Evolutionary conservation across 2,113 vertebrate species (phyloP).

Genomic region (Ifrita kowaldi): DNA sequence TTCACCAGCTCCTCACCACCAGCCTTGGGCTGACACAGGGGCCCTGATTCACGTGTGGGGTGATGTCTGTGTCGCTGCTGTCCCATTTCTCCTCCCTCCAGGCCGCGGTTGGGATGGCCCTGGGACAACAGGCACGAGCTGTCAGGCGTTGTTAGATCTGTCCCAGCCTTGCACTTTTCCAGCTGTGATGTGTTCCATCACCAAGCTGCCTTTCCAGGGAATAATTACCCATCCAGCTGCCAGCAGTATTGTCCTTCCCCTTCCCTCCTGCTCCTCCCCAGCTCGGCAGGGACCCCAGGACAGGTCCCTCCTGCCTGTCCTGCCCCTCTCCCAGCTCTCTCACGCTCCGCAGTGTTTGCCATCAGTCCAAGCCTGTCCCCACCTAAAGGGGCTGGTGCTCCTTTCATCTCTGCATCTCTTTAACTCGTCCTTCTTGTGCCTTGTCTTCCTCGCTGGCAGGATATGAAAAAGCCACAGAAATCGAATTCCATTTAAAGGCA

Average conservation of each 20-base stretch:
- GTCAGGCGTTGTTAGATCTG: not conserved
- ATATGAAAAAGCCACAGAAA: conserved; percentile 25
- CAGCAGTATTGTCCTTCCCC: not conserved
- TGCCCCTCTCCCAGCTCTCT: not conserved
- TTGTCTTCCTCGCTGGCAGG: not conserved
- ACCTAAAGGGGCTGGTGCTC: not conserved
- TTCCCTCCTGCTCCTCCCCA: not conserved
- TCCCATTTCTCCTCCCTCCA: not conserved
- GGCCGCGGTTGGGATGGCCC: not conserved
- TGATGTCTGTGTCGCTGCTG: accelerated
- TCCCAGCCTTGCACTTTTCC: not conserved
- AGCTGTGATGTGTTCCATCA: not conserved
- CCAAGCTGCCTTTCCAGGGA: not conserved
- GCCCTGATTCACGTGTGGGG: accelerated
- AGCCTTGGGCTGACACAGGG: accelerated
- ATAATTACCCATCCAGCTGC: not conserved
- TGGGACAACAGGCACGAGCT: not conserved
- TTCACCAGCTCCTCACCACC: not conserved
- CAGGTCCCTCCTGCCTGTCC: not conserved
- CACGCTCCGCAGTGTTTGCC: not conserved
- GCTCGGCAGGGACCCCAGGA: not conserved
- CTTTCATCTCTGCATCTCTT: not conserved
- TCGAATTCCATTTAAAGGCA: conserved; percentile 34
- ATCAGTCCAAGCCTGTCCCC: not conserved
- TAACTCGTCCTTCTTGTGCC: not conserved